phyloP scores from a whole-genome alignment of 2,113 vertebrate species.

The Macquaria australasica region DNA sequence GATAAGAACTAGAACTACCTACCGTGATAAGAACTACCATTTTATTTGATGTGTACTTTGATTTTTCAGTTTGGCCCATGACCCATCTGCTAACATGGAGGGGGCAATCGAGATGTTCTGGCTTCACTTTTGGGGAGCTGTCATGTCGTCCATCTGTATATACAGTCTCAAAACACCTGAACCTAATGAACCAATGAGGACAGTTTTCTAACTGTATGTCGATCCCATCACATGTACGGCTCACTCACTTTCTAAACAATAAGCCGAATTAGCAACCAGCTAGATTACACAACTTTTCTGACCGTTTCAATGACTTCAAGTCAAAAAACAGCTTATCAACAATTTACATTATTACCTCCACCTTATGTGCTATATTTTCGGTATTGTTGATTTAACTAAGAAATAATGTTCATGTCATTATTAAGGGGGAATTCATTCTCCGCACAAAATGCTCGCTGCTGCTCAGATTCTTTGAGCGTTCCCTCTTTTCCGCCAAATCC shows the following conservation, averaged over 20 bases:
- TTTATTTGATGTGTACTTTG: too few relatives aligned
- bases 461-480: neutral
- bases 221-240: neutral
- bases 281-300: neutral
- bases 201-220: neutral
- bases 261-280: neutral
- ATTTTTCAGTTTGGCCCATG: too few relatives aligned
- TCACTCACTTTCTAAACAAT: neutral
- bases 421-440: neutral
- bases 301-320: neutral
- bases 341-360: neutral
- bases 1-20: too few relatives aligned
- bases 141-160: neutral
- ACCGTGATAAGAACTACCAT: too few relatives aligned
- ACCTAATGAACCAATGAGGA: slow-evolving; percentile 4
- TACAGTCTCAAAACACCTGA: neutral
- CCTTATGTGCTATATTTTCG: too few relatives aligned
- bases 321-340: neutral
- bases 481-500: neutral
- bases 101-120: too few relatives aligned
- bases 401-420: neutral
- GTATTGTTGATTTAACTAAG: too few relatives aligned
- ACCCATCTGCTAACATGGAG: too few relatives aligned
- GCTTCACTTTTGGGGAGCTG: too few relatives aligned
- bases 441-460: neutral